phyloP scores from a whole-genome alignment of 2,113 vertebrate species.

The Myanophis thanlyinensis region DNA sequence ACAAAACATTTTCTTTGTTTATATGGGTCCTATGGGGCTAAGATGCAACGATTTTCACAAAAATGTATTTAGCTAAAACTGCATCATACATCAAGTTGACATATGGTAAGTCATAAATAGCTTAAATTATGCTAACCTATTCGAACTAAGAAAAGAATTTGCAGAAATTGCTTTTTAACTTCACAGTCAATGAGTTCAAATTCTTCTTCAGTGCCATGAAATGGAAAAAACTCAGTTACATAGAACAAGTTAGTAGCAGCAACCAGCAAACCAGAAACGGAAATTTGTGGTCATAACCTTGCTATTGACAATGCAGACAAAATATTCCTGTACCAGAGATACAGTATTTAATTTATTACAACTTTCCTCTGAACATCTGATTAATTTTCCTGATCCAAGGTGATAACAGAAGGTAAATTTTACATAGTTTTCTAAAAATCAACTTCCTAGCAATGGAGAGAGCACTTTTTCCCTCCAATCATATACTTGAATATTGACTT shows the following conservation, averaged over 20 bases:
- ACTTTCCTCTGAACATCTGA: not conserved
- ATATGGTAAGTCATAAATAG: not conserved
- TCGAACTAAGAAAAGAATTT: not conserved
- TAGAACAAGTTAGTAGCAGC: not conserved
- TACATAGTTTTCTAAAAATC: not conserved
- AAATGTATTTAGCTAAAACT: not conserved
- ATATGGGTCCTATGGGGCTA: not conserved
- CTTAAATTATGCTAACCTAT: not conserved
- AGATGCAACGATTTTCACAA: not conserved
- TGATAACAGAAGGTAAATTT: not conserved
- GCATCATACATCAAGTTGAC: not conserved
- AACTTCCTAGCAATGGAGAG: not conserved
- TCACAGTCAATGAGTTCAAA: not conserved
- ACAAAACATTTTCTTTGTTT: not conserved
- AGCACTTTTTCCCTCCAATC: not conserved
- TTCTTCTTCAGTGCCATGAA: not conserved
- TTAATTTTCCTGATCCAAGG: not conserved
- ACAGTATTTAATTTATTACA: not conserved
- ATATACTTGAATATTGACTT: not conserved
- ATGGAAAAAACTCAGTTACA: not conserved
- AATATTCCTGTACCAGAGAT: not conserved
- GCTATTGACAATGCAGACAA: not conserved
- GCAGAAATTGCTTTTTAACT: not conserved
- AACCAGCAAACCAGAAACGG: not conserved
- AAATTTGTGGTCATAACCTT: not conserved